A percentile compares a stretch with the other conserved stretches of the same genome.
phyloP scores from a whole-genome alignment of 2,113 vertebrate species.

The Ceyx margarethae region DNA sequence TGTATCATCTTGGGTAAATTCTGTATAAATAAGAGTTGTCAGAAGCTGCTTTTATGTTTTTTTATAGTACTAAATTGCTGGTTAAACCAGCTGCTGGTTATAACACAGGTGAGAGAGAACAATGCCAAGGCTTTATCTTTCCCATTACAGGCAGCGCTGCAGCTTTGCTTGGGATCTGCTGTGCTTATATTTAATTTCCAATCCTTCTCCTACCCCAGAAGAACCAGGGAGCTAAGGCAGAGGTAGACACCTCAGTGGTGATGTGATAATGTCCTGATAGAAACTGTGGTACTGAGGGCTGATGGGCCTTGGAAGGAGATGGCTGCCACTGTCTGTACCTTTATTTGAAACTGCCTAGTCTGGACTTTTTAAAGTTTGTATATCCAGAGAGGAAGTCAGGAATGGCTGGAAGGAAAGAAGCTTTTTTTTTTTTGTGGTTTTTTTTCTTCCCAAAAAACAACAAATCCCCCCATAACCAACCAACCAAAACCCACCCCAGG shows the following conservation, averaged over 20 bases:
- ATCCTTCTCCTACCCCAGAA: neutral
- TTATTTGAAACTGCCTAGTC: neutral
- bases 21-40: neutral
- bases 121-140: neutral
- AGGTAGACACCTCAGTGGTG: neutral
- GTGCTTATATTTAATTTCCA: accelerated
- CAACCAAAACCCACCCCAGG: neutral
- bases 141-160: neutral
- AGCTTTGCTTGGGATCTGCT: neutral
- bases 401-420: neutral
- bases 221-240: neutral
- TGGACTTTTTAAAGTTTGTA: neutral
- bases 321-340: neutral
- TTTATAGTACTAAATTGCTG: neutral
- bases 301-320: neutral
- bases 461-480: neutral
- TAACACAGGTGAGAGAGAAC: neutral
- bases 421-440: too few relatives aligned
- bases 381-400: neutral
- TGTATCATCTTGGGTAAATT: neutral
- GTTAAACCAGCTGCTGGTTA: neutral
- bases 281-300: neutral
- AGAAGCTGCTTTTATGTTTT: neutral
- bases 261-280: neutral
- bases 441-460: neutral